A percentile compares a stretch with the other conserved stretches of the same genome.
Evolutionary conservation across 2,888 invertebrate species (phyloP).

Genomic region (Gastrophysa polygoni): DNA sequence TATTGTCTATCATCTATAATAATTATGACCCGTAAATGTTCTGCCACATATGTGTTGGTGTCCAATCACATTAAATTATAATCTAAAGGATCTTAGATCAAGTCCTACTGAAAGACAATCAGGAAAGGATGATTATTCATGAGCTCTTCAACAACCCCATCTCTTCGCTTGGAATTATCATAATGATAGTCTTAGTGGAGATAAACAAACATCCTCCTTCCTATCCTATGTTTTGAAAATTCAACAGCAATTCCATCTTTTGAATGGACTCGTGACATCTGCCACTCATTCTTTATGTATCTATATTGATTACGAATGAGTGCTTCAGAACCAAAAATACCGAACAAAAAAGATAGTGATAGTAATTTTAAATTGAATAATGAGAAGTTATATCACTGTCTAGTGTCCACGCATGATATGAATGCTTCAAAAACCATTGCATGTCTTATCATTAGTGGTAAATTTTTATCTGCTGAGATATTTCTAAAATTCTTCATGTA

Average conservation of each 20-base stretch:
- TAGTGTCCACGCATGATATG: too few species aligned
- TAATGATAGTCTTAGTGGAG: neutral
- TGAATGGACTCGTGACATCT: too few species aligned
- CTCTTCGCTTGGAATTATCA: neutral
- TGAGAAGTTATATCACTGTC: too few species aligned
- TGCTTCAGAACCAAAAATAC: too few species aligned
- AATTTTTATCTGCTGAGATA: neutral
- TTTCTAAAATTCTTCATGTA: neutral
- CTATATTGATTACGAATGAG: too few species aligned
- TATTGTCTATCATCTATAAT: conserved; percentile 9
- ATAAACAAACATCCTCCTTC: neutral
- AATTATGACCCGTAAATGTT: conserved; percentile 48
- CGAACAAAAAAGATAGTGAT: too few species aligned
- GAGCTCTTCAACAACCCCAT: neutral
- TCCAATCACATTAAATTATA: conserved; percentile 2
- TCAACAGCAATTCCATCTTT: too few species aligned
- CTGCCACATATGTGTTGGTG: conserved; percentile 36
- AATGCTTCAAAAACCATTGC: too few species aligned
- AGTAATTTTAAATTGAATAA: too few species aligned
- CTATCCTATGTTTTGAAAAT: too few species aligned
- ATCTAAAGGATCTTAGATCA: neutral
- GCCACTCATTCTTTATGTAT: too few species aligned
- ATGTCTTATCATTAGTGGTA: neutral
- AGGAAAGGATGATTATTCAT: neutral
- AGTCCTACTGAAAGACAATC: neutral